Percentiles rank a stretch among this genome's conserved stretches.
Evolutionary conservation across 2,113 vertebrate species (phyloP).

Genomic region (Saccopteryx leptura): DNA sequence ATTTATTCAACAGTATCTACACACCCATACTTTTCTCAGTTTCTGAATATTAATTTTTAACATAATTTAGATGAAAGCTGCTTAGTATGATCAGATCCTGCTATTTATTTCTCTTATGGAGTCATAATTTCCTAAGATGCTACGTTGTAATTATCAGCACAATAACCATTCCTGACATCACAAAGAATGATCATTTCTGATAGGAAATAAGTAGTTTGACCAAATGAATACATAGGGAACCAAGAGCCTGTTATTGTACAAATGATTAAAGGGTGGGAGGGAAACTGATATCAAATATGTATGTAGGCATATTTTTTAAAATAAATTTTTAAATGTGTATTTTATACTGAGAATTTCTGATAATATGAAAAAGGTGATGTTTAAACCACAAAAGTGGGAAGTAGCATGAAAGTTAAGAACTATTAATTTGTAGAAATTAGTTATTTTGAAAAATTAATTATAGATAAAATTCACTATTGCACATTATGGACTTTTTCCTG

Average conservation of each 20-base stretch:
- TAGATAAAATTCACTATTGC: background rate
- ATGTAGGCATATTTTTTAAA: background rate
- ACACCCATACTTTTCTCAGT: background rate
- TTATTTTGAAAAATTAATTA: conserved; percentile 13
- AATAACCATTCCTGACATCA: conserved; percentile 43
- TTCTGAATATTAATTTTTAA: conserved; percentile 33
- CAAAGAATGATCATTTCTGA: conserved; percentile 55
- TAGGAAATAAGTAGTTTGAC: conserved; percentile 59
- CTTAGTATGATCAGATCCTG: background rate
- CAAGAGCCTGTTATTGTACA: background rate
- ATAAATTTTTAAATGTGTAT: conserved; percentile 2
- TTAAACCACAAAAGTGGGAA: conserved; percentile 24
- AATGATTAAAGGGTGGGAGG: conserved; percentile 7
- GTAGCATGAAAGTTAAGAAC: background rate
- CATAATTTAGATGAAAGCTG: background rate
- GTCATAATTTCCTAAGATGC: conserved; percentile 55
- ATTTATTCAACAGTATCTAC: background rate
- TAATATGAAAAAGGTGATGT: background rate
- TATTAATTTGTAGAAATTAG: conserved; percentile 10
- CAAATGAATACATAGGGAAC: conserved; percentile 35
- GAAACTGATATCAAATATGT: background rate
- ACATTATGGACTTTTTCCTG: background rate
- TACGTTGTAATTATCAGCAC: conserved; percentile 45
- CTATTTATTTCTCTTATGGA: background rate
- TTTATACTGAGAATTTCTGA: conserved; percentile 33